Evolutionary conservation across 2,797 vertebrate species (phyloP).

Genomic region (Pseudochirops cupreus): DNA sequence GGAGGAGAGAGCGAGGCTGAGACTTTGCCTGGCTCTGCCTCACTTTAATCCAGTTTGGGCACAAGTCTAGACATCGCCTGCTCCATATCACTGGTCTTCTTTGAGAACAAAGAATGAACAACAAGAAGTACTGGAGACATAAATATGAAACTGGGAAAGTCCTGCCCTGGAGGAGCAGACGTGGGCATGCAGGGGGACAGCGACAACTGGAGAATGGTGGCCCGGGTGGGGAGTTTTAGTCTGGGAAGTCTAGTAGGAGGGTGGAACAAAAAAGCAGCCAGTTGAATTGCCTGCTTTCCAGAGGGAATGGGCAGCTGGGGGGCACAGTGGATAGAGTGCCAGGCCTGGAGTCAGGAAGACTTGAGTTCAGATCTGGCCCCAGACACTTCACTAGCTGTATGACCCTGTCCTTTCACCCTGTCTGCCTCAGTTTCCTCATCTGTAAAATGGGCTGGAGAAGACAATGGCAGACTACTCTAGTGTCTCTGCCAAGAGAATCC

Average conservation of each 20-base stretch:
- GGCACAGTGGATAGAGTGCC: neutral
- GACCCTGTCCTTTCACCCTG: neutral
- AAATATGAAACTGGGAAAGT: neutral
- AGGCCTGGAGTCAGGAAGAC: neutral
- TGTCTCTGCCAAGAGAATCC: neutral
- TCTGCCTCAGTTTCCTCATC: neutral
- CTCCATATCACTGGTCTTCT: neutral
- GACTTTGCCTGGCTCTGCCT: neutral
- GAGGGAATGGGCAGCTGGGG: neutral
- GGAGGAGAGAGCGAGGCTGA: neutral
- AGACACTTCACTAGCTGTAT: neutral
- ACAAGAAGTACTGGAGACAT: no score
- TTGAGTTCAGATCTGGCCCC: neutral
- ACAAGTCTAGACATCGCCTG: neutral
- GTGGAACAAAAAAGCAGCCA: no score
- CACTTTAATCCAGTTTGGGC: neutral
- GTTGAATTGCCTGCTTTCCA: neutral
- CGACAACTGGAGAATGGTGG: neutral
- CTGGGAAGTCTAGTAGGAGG: neutral
- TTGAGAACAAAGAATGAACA: no score
- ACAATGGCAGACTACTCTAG: neutral
- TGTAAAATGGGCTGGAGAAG: neutral
- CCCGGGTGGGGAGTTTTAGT: neutral
- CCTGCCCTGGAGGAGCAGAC: neutral
- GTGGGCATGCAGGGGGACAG: no score